Evolutionary conservation across 2,113 vertebrate species (phyloP), one percentile per base, ranked within the genome.

Genomic region (Monarcha castaneiventris): DNA sequence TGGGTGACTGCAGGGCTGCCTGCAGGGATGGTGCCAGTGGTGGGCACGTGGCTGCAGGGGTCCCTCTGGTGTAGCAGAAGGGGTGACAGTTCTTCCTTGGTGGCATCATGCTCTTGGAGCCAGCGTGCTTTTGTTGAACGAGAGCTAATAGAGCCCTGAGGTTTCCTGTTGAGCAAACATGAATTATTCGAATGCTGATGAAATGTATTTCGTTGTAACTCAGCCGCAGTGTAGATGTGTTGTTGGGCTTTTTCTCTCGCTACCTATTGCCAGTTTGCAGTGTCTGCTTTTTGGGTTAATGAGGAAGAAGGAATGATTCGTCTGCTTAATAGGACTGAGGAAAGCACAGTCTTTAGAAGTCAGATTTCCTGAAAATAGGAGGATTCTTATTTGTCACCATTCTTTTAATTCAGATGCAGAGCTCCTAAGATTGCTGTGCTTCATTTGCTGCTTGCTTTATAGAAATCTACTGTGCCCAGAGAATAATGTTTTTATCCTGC

Each of bases 21-120:
- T 56, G 30, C 51, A 37, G 0, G 0, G 22, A 10, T 1, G 0
- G 4, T 75, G 52, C 35, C 20, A 6, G 16, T 8, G 21, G 18
- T 46, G 56, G 39, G 33, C 25, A 15, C 0, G 2, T 1, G 6
- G 52, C 43, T 82, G 64, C 48, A 77, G 26, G 58, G 7, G 19
- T 82, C 37, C 16, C 14, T 82, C 54, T 72, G 33, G 13, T n/a
- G 23, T 19, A 48, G 44, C 21, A 52, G 43, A 16, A 2, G 0
- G 37, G 25, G 54, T 62, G 58, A 3, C 14, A 6, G 4, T 26
- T 19, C 25, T 20, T 59, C 59, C 44, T n/a, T 41, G 44, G 39
- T 87, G 46, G 11, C 51, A 51, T 26, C 49, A 2, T 16, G 35
- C 44, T 73, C 63, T 69, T 6, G 4, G 23, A 61, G 33, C 26